Evolutionary conservation across 1,140 invertebrate genomes (phyloP), one percentile per base, ranked within the genome.

Genomic region (Sinella curviseta): DNA sequence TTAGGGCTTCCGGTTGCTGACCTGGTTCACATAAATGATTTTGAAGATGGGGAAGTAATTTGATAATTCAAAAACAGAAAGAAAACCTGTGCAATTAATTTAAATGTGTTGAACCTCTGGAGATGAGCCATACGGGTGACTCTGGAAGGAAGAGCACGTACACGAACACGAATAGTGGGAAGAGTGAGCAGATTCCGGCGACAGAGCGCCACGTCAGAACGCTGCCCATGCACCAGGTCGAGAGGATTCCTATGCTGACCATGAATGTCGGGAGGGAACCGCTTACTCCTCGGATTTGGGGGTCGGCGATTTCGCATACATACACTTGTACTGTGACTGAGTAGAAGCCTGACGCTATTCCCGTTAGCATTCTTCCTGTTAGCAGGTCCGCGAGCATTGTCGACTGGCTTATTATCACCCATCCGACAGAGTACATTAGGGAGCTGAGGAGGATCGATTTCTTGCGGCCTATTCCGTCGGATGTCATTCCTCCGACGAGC

Each of bases 91-190:
- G n/a, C n/a, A n/a, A n/a, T n/a, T n/a, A n/a, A n/a, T n/a, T n/a
- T n/a, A n/a, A n/a, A n/a, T n/a, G n/a, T n/a, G n/a, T n/a, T n/a
- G n/a, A n/a, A n/a, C 89, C 89, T 77, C 88, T 87, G 76, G 88
- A 86, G 35, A 89, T 84, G 30, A 93, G 84, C 92, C 93, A 94
- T 30, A 91, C 86, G 0, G 93, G 93, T 20, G 92, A 91, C 87
- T 94, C 93, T 0, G 92, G 92, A 28, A 94, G 85, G 0, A 90
- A 85, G 0, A 90, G 39, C 67, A 87, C 86, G 0, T 89, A 84
- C 16, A 90, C 86, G 0, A 91, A 83, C 3, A 90, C 84, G 12
- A 91, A 86, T n/a, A 90, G 83, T 4, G 91, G 90, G 77, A 92
- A 89, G 0, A 89, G 82, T 33, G 89, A 87, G 70, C 91, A 91